Percentiles rank a stretch among this genome's conserved stretches.
These are phyloP conservation scores for Aleiodes sp. DNA, from an alignment of 1,140 invertebrate species.

Conservation along the genomic window DNA sequence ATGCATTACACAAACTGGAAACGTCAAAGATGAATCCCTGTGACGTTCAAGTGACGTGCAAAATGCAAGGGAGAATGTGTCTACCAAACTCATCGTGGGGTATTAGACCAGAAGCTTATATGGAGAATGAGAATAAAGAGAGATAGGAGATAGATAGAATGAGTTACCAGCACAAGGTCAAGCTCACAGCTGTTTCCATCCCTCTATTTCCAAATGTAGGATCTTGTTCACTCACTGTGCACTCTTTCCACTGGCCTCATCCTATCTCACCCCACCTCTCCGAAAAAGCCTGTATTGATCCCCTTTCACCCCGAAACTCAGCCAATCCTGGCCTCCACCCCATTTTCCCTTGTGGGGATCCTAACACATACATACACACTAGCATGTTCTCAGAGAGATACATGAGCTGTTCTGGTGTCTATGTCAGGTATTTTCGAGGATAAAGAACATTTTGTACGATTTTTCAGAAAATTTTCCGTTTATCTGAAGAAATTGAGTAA, in stretches of 20 bases:
- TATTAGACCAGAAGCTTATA: not conserved
- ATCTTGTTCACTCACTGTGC: not conserved
- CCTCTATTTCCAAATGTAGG: not conserved
- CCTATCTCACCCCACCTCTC: too few relatives aligned
- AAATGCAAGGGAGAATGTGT: not conserved
- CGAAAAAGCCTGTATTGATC: slow-evolving; percentile 11
- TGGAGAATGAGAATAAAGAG: not conserved
- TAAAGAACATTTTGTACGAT: too few relatives aligned
- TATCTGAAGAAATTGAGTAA: too few relatives aligned
- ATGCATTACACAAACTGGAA: not conserved
- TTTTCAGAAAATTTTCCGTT: too few relatives aligned
- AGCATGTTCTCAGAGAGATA: not conserved
- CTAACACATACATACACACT: too few relatives aligned
- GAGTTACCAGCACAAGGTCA: slow-evolving; percentile 10
- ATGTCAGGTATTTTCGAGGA: too few relatives aligned
- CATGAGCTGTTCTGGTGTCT: too few relatives aligned
- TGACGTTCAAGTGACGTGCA: not conserved
- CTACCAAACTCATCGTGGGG: not conserved
- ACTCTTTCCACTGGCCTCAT: slow-evolving; percentile 3
- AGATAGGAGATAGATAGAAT: not conserved
- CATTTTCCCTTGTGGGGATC: not conserved
- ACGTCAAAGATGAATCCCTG: not conserved
- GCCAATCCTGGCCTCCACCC: slow-evolving; percentile 13
- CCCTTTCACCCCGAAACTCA: slow-evolving; percentile 23
- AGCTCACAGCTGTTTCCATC: slow-evolving; percentile 20